Conservation (phyloP, 2,797 vertebrate species). For the Karalla daura region DNA sequence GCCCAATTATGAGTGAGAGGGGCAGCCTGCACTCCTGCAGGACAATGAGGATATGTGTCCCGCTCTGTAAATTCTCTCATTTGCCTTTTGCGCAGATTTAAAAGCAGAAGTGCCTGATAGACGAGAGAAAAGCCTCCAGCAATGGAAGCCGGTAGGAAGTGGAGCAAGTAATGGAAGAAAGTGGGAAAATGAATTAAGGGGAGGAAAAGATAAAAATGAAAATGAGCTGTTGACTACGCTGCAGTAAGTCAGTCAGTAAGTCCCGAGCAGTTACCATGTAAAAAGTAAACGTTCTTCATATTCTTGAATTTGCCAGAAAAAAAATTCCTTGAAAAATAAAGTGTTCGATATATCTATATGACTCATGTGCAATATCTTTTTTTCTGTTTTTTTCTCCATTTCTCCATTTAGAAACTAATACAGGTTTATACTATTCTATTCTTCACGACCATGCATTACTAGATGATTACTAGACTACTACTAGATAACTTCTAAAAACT, state of each 20-base stretch:
- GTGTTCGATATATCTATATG: too few species aligned
- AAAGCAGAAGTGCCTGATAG: neutral
- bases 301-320: too few species aligned
- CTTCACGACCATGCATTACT: too few species aligned
- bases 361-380: neutral
- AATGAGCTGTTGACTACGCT: constrained; percentile 23
- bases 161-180: neutral
- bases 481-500: constrained; percentile 2
- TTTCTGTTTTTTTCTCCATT: neutral
- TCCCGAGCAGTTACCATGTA: neutral
- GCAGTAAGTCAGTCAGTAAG: neutral
- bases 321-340: too few species aligned
- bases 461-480: neutral
- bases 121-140: neutral
- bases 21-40: neutral
- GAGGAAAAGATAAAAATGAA: constrained; percentile 10
- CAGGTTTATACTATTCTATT: too few species aligned
- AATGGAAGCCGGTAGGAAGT: neutral
- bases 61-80: neutral
- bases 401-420: too few species aligned
- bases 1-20: neutral
- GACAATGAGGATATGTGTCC: neutral
- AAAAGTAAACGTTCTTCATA: too few species aligned
- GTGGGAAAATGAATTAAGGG: neutral
- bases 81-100: neutral